Percentiles rank a stretch among this genome's conserved stretches.
Conservation (phyloP, 2,888 invertebrate species). For the Hirtodrosophila cameraria region DNA sequence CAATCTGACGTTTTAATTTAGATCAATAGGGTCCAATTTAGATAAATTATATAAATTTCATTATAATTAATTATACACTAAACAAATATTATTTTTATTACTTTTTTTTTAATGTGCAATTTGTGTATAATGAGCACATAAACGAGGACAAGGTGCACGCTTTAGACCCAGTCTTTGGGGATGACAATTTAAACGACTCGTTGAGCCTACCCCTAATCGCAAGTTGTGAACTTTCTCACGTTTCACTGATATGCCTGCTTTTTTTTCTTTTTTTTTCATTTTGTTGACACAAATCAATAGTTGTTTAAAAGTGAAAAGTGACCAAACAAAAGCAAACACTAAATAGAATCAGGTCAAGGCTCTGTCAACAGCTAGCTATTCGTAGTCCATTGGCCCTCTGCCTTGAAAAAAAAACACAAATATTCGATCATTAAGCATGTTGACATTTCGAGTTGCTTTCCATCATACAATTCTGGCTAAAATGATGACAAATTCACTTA, state of each 20-base stretch:
- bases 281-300: conserved; percentile 25
- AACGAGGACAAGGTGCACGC: conserved; percentile 25
- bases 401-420: conserved; percentile 18
- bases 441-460: conserved; percentile 7
- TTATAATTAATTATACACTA: no score
- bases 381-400: conserved; percentile 22
- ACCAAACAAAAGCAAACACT: conserved; percentile 2
- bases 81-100: no score
- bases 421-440: conserved; percentile 10
- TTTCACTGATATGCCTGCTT: not conserved
- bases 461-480: conserved; percentile 4
- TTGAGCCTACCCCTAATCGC: conserved; percentile 7
- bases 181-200: conserved; percentile 3
- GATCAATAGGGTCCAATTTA: no score
- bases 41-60: no score
- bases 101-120: no score
- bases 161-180: not conserved
- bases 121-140: no score
- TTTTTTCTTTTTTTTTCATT: no score
- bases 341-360: conserved; percentile 4
- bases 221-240: conserved; percentile 33
- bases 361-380: not conserved
- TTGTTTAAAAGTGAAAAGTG: conserved; percentile 17
- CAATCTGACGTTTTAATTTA: no score
- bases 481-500: conserved; percentile 15